These are phyloP conservation scores for Fragum fragum DNA, from an alignment of 2,888 invertebrate species.

Conservation along the genomic window DNA sequence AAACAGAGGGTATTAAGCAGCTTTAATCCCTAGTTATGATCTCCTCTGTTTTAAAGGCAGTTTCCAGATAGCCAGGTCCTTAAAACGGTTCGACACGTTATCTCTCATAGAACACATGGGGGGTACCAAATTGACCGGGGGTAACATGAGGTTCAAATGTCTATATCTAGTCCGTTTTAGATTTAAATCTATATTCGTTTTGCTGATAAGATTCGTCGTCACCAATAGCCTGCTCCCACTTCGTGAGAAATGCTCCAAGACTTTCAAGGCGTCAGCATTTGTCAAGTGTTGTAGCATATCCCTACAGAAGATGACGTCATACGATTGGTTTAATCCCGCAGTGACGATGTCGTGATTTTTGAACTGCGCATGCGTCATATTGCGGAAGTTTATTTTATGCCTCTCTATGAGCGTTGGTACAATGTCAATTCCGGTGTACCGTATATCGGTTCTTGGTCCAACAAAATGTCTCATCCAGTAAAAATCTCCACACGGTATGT, in stretches of 20 bases:
- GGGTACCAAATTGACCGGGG: not conserved
- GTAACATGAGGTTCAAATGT: slow-evolving; percentile 1
- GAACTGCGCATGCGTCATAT: not conserved
- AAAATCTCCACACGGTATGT: not conserved
- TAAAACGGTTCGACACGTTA: not conserved
- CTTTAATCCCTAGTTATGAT: too few species aligned
- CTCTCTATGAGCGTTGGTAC: not conserved
- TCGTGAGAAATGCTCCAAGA: not conserved
- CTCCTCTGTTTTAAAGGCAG: slow-evolving; percentile 3
- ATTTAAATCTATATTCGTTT: not conserved
- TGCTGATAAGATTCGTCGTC: not conserved
- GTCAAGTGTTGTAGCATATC: not conserved
- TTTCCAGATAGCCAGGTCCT: slow-evolving; percentile 4
- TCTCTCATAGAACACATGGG: not conserved
- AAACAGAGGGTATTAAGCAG: too few species aligned
- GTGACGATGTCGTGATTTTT: not conserved
- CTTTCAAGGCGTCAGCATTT: not conserved
- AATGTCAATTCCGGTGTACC: not conserved
- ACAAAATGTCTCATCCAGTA: not conserved
- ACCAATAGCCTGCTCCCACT: slow-evolving; percentile 5
- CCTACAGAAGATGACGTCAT: not conserved
- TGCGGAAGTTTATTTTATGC: not conserved
- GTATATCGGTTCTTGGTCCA: not conserved
- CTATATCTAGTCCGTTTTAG: not conserved
- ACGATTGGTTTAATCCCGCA: not conserved